Conservation (phyloP, 2,113 vertebrate species). For the Macquaria ambigua region DNA sequence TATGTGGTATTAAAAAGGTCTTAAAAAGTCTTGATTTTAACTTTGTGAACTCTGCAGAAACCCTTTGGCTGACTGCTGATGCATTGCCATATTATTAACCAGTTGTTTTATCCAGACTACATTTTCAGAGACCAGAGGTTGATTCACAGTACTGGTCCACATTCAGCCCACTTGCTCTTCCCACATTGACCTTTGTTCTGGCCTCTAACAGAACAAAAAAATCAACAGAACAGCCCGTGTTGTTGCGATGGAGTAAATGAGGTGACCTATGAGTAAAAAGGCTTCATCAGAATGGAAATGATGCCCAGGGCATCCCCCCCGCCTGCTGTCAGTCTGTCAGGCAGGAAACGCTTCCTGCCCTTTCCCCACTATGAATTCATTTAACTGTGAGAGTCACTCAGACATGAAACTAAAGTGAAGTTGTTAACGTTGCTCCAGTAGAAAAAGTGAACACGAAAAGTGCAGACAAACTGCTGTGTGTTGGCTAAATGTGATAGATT, state of each 20-base stretch:
- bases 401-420: slow-evolving; percentile 15
- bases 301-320: background rate
- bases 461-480: background rate
- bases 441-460: background rate
- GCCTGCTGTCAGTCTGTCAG: slow-evolving; percentile 52
- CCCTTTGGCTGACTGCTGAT: background rate
- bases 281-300: slow-evolving; percentile 42
- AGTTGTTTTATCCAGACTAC: background rate
- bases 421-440: background rate
- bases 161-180: background rate
- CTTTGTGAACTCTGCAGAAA: background rate
- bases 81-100: background rate
- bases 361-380: slow-evolving; percentile 39
- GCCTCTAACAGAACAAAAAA: background rate
- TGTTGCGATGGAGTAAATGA: slow-evolving; percentile 18
- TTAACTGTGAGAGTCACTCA: slow-evolving; percentile 13
- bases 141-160: background rate
- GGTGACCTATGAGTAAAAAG: slow-evolving; percentile 34
- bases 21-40: background rate
- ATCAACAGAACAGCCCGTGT: background rate
- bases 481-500: background rate
- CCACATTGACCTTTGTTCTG: background rate
- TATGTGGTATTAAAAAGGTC: background rate
- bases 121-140: background rate
- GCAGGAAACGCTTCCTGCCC: slow-evolving; percentile 56